A percentile compares a stretch with the other conserved stretches of the same genome.
Evolutionary conservation across 2,113 vertebrate genomes (phyloP).

Genomic region (Eleginops maclovinus): DNA sequence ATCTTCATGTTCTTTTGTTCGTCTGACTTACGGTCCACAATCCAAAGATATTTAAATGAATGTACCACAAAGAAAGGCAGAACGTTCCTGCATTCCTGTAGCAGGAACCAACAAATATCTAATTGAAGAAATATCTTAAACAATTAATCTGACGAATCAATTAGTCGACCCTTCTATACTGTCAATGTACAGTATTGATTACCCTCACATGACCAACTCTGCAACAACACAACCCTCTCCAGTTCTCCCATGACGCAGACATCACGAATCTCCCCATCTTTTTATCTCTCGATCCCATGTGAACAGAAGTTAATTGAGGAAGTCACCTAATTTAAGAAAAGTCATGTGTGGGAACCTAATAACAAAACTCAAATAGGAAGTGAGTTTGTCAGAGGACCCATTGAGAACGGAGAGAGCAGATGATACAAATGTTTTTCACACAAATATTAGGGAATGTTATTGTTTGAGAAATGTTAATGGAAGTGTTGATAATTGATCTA

Average conservation of each 20-base stretch:
- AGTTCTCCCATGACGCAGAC: background rate
- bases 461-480: background rate
- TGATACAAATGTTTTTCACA: background rate
- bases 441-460: background rate
- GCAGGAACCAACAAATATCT: background rate
- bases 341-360: background rate
- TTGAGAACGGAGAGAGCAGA: background rate
- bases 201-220: background rate
- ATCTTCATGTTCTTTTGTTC: background rate
- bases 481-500: background rate
- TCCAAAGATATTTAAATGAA: background rate
- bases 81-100: background rate
- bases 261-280: background rate
- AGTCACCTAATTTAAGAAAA: background rate
- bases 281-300: background rate
- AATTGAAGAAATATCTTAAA: background rate
- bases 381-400: background rate
- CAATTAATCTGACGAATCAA: background rate
- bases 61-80: background rate
- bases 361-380: background rate
- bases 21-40: background rate
- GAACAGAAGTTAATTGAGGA: background rate
- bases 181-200: background rate
- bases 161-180: background rate
- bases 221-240: background rate